A percentile compares a stretch with the other conserved stretches of the same genome.
These are phyloP conservation scores for Nematolebias whitei DNA, from an alignment of 2,113 vertebrate genomes.

Conservation along the genomic window DNA sequence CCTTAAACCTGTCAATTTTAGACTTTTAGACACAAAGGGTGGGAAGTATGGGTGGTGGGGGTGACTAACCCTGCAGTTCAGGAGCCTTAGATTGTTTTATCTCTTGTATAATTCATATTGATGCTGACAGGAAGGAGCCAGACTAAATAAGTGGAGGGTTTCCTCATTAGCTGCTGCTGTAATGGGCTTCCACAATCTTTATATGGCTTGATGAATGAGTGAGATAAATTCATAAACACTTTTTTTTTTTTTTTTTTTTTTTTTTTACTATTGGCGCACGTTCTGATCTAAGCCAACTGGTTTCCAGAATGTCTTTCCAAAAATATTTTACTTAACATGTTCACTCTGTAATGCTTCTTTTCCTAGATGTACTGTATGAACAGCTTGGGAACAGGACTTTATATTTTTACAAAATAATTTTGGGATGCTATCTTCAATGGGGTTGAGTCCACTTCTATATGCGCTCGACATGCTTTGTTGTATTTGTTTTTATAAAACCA, in stretches of 20 bases:
- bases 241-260: background rate
- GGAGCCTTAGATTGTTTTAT: slow-evolving; percentile 24
- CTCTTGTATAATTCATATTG: slow-evolving; percentile 23
- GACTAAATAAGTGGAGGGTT: slow-evolving; percentile 43
- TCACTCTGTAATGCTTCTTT: background rate
- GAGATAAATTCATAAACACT: too few species aligned
- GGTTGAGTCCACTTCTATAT: too few species aligned
- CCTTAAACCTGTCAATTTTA: slow-evolving; percentile 18
- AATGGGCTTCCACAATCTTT: background rate
- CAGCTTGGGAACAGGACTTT: too few species aligned
- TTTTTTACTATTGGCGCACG: background rate
- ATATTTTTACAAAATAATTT: too few species aligned
- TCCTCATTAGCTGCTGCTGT: slow-evolving; percentile 12
- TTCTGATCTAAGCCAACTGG: background rate
- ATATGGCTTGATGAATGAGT: too few species aligned
- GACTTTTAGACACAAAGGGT: slow-evolving; percentile 16
- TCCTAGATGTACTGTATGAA: too few species aligned
- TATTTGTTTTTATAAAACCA: too few species aligned
- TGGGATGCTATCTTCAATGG: too few species aligned
- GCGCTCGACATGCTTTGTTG: too few species aligned
- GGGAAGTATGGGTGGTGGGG: slow-evolving; percentile 29
- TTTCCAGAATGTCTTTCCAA: slow-evolving; percentile 5
- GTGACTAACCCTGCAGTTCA: slow-evolving; percentile 23
- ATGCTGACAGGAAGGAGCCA: slow-evolving; percentile 24
- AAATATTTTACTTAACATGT: background rate